phyloP scores from a whole-genome alignment of 2,113 vertebrate species.

The Lamprologus callipterus region DNA sequence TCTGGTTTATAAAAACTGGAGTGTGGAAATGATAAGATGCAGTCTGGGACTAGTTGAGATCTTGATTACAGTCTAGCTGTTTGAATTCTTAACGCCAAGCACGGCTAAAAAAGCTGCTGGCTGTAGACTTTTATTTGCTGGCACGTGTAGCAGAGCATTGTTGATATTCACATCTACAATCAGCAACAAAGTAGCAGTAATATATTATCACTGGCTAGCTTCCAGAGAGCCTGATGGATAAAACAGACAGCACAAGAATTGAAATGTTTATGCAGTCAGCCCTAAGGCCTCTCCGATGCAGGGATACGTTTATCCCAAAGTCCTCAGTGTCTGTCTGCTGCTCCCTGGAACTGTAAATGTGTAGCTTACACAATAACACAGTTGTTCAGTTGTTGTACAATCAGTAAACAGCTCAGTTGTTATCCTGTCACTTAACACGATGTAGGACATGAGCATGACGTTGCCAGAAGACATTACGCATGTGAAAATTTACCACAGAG shows the following conservation, averaged over 20 bases:
- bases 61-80: neutral
- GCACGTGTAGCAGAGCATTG: neutral
- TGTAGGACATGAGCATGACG: constrained; percentile 10
- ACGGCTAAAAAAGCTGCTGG: neutral
- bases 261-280: neutral
- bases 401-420: constrained; percentile 44
- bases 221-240: constrained; percentile 34
- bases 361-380: constrained; percentile 15
- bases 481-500: constrained; percentile 32
- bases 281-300: neutral
- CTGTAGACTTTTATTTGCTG: neutral
- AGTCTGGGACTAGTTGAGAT: neutral
- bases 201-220: neutral
- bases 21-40: neutral
- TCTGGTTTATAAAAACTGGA: neutral
- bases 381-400: constrained; percentile 32
- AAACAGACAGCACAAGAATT: constrained; percentile 9
- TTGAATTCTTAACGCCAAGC: neutral
- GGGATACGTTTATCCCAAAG: neutral
- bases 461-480: constrained; percentile 51
- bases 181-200: neutral
- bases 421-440: constrained; percentile 45
- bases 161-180: neutral
- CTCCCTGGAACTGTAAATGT: constrained; percentile 1
- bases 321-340: neutral